Evolutionary conservation across 64 coral and sea anemone species (phyloP).

Genomic region (Dendronephthya gigantea): DNA sequence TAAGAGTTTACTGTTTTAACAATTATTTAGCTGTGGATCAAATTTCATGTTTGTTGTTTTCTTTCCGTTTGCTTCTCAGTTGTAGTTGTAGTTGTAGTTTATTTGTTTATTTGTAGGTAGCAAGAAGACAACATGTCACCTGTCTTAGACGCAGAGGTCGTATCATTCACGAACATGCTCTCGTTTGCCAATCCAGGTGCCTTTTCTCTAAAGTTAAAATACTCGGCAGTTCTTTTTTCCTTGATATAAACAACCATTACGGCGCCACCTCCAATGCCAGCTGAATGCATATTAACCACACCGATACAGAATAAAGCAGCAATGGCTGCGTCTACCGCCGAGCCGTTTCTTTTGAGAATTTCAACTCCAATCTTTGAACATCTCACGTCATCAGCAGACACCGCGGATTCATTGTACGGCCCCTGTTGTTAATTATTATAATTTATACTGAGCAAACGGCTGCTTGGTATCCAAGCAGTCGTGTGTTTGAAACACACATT

Average conservation of each 20-base stretch:
- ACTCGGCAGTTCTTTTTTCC: no score
- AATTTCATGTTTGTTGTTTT: no score
- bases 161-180: conserved; percentile 67
- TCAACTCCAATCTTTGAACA: conserved; percentile 71
- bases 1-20: neutral
- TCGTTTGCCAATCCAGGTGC: conserved; percentile 44
- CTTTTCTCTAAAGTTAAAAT: conserved; percentile 65
- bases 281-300: conserved; percentile 81
- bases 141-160: neutral
- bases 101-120: no score
- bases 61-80: no score
- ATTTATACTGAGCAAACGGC: no score
- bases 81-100: no score
- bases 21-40: no score
- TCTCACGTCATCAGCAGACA: no score
- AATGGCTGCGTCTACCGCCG: conserved; percentile 79
- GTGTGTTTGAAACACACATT: no score
- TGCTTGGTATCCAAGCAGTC: no score
- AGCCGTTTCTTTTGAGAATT: conserved; percentile 71
- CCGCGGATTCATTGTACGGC: conserved; percentile 52
- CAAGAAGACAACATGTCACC: conserved; percentile 29
- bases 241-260: conserved; percentile 68
- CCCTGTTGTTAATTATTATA: no score
- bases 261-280: conserved; percentile 79
- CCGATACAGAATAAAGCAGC: conserved; percentile 75